Percentiles rank a stretch among this genome's conserved stretches.
Conservation (phyloP, 2,113 vertebrate genomes). For the Serinus canaria region DNA sequence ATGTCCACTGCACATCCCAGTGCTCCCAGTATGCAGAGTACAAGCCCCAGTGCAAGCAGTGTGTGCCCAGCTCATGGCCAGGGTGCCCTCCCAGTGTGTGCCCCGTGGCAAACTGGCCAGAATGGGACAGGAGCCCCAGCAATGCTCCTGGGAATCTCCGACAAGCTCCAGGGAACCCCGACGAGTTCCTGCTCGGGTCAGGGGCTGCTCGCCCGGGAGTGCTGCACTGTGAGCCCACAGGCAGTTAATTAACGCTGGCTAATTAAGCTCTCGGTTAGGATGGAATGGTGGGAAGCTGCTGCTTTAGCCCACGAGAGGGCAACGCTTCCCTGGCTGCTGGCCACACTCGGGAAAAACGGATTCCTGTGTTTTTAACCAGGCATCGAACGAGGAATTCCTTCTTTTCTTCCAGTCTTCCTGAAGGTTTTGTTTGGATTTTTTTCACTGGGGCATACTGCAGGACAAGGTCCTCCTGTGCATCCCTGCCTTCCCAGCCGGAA, state of each 20-base stretch:
- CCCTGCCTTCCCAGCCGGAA: fast-evolving
- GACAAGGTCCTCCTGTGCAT: not conserved
- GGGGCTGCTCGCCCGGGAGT: not conserved
- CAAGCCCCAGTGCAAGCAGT: not conserved
- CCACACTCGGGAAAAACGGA: fast-evolving
- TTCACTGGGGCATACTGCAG: fast-evolving
- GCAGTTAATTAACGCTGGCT: not conserved
- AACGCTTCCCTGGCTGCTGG: not conserved
- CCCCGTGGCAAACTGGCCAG: not conserved
- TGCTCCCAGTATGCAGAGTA: not conserved
- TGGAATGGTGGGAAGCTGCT: not conserved
- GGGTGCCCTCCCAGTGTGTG: not conserved
- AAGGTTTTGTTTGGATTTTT: not conserved
- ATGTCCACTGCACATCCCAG: not conserved
- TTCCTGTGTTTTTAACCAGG: fast-evolving
- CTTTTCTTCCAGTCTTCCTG: not conserved
- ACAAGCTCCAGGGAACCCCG: not conserved
- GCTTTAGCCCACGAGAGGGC: constrained; percentile 26
- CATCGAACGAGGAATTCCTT: fast-evolving
- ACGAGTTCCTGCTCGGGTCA: fast-evolving
- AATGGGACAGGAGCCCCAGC: not conserved
- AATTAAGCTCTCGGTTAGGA: not conserved
- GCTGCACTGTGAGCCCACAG: not conserved
- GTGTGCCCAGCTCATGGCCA: no score
- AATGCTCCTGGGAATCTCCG: not conserved